Percentiles rank a stretch among this genome's conserved stretches.
Conservation (phyloP, 2,113 vertebrate species). For the Ceyx margarethae region DNA sequence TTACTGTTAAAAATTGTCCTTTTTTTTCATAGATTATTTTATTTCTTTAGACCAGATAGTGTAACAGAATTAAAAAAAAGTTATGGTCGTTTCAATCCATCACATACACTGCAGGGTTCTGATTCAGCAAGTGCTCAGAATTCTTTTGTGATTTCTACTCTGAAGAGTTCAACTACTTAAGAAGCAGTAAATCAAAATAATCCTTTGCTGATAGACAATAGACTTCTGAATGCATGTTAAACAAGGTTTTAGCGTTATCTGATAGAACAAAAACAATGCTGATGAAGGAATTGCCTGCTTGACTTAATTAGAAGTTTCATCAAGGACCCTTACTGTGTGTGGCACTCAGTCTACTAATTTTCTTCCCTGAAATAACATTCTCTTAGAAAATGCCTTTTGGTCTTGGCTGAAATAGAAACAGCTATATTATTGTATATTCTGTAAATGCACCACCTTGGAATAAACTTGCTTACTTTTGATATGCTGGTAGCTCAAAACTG, state of each 20-base stretch:
- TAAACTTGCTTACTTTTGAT: background rate
- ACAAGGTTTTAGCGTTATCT: background rate
- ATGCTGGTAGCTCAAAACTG: background rate
- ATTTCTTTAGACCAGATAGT: background rate
- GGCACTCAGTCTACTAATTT: background rate
- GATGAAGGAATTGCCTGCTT: background rate
- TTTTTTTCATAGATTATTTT: background rate
- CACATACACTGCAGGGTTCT: background rate
- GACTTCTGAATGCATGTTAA: background rate
- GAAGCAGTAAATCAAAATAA: background rate
- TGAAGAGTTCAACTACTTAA: background rate
- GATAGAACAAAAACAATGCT: background rate
- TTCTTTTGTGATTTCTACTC: background rate
- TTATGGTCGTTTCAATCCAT: background rate
- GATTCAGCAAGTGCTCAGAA: constrained; percentile 6
- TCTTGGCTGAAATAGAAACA: background rate
- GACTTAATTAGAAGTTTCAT: background rate
- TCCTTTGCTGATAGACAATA: background rate
- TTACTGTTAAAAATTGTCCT: background rate
- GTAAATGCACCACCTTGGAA: background rate
- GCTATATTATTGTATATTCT: background rate
- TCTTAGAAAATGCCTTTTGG: background rate
- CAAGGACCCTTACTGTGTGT: background rate
- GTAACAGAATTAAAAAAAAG: background rate
- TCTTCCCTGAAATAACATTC: background rate